Evolutionary conservation across 2,113 vertebrate species (phyloP).

Genomic region (Chaetodon auriga): DNA sequence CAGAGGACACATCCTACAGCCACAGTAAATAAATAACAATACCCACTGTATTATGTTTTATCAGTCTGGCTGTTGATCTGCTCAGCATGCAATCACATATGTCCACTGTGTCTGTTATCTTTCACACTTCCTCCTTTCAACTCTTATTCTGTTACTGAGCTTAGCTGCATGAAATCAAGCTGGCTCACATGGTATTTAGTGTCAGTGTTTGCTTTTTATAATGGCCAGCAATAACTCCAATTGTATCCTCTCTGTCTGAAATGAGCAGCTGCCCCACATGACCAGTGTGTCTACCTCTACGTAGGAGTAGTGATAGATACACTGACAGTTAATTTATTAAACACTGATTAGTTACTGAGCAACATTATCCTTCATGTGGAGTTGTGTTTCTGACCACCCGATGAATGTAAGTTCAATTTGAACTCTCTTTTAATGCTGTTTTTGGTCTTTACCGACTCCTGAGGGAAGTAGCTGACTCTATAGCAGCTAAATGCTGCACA

Average conservation of each 20-base stretch:
- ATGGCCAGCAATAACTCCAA: not conserved
- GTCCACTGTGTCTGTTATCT: not conserved
- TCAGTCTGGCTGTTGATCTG: constrained; percentile 7
- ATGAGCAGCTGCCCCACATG: not conserved
- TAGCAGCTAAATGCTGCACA: no score
- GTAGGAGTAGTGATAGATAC: not conserved
- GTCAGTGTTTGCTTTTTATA: not conserved
- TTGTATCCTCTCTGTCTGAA: not conserved
- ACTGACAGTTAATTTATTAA: no score
- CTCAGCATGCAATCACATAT: not conserved
- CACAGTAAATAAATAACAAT: constrained; percentile 1
- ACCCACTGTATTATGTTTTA: no score
- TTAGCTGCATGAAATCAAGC: not conserved
- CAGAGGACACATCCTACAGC: not conserved
- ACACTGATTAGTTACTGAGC: no score
- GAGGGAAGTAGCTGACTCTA: no score
- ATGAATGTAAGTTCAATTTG: no score
- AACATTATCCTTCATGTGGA: no score
- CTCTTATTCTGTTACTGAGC: not conserved
- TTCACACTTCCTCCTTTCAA: not conserved
- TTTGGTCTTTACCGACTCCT: no score
- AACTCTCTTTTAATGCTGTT: no score
- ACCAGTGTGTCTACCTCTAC: not conserved
- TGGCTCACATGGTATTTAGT: not conserved
- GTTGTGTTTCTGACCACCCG: no score